Conservation (phyloP, 2,797 vertebrate genomes). For the Melopsittacus undulatus region DNA sequence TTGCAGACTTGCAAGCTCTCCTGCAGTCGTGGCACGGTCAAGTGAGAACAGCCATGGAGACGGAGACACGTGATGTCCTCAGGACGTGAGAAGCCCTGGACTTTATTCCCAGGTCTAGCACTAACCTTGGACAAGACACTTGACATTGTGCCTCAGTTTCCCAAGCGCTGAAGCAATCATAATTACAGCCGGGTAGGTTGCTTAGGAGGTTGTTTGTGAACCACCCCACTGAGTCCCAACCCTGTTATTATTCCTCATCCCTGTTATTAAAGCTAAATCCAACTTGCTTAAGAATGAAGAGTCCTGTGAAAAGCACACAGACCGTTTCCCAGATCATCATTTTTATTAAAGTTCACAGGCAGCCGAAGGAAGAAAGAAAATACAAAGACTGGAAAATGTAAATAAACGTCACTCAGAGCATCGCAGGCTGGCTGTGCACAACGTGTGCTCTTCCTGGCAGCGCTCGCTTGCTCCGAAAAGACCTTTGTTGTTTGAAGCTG, state of each 20-base stretch:
- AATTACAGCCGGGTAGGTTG: slow-evolving; percentile 6
- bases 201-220: slow-evolving; percentile 50
- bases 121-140: not conserved
- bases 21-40: not conserved
- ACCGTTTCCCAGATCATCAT: slow-evolving; percentile 44
- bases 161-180: slow-evolving; percentile 43
- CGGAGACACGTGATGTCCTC: not conserved
- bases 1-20: not conserved
- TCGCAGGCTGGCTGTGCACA: not conserved
- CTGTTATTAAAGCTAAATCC: slow-evolving; percentile 47
- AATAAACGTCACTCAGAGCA: slow-evolving; percentile 23
- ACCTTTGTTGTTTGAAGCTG: slow-evolving; percentile 41
- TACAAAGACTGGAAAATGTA: not conserved
- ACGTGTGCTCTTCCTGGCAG: not conserved
- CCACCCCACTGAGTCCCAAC: not conserved
- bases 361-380: not conserved
- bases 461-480: not conserved
- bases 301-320: slow-evolving; percentile 48
- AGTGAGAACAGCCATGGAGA: not conserved
- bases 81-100: not conserved
- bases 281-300: slow-evolving; percentile 38
- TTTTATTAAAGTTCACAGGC: slow-evolving; percentile 66
- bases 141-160: slow-evolving; percentile 62
- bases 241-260: slow-evolving; percentile 53
- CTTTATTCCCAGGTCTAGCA: not conserved